These are phyloP conservation scores for Mungos mungo DNA, from an alignment of 2,113 vertebrate genomes.

Conservation along the genomic window DNA sequence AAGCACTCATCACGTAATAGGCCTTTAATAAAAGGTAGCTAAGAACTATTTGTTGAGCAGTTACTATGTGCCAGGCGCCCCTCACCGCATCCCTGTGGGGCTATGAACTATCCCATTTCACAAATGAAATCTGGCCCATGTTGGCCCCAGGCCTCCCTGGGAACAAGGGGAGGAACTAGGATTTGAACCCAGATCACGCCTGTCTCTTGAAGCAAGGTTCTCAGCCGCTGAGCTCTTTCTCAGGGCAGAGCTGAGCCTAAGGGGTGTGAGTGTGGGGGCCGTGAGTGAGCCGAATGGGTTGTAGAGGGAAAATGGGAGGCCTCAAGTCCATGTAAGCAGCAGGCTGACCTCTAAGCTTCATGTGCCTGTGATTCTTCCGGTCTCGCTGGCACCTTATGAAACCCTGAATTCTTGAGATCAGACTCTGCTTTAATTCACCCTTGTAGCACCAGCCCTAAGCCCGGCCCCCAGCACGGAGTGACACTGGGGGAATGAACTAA, in stretches of 20 bases:
- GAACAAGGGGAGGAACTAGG: neutral
- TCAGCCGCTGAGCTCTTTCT: neutral
- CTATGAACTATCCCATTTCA: neutral
- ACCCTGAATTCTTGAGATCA: neutral
- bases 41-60: neutral
- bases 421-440: neutral
- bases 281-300: neutral
- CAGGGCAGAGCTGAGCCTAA: neutral
- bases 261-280: accelerated
- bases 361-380: neutral
- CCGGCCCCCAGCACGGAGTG: neutral
- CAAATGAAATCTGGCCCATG: neutral
- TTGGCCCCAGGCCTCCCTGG: neutral
- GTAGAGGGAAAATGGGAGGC: neutral
- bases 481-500: neutral
- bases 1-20: neutral
- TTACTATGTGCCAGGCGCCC: neutral
- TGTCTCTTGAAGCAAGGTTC: neutral
- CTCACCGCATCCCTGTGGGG: neutral
- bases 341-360: neutral
- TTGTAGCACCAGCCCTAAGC: neutral
- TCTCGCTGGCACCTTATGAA: neutral
- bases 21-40: neutral
- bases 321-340: neutral
- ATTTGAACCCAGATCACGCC: neutral